These are phyloP conservation scores for Acanthosepion lycidas DNA, from an alignment of 2,888 invertebrate species.

Conservation along the genomic window DNA sequence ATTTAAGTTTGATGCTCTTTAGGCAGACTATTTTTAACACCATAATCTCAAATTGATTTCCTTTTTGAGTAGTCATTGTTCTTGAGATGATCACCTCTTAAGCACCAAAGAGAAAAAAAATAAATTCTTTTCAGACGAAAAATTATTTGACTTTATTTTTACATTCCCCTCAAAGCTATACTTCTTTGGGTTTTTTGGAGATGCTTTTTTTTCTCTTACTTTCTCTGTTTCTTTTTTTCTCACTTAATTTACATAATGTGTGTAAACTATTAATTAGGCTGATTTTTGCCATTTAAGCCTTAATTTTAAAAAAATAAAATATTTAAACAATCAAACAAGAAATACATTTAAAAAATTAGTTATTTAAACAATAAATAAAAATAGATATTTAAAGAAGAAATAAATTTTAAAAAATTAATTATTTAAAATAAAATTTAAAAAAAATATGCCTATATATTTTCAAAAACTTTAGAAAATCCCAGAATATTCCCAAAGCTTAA, in stretches of 20 bases:
- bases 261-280: neutral
- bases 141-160: neutral
- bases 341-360: too few relatives aligned
- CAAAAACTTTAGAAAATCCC: too few relatives aligned
- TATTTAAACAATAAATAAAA: too few relatives aligned
- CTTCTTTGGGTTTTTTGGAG: neutral
- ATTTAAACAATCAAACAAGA: too few relatives aligned
- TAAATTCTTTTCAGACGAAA: neutral
- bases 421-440: too few relatives aligned
- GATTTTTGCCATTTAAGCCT: neutral
- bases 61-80: neutral
- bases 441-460: too few relatives aligned
- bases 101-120: neutral
- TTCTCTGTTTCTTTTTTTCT: neutral
- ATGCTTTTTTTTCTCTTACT: neutral
- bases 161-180: neutral
- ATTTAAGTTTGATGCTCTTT: neutral
- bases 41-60: neutral
- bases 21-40: neutral
- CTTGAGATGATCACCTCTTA: slow-evolving; percentile 17
- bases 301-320: too few relatives aligned
- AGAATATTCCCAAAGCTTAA: too few relatives aligned
- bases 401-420: too few relatives aligned
- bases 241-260: neutral
- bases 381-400: too few relatives aligned